phyloP scores from a whole-genome alignment of 2,888 invertebrate species.

The Leptopilina myrica region DNA sequence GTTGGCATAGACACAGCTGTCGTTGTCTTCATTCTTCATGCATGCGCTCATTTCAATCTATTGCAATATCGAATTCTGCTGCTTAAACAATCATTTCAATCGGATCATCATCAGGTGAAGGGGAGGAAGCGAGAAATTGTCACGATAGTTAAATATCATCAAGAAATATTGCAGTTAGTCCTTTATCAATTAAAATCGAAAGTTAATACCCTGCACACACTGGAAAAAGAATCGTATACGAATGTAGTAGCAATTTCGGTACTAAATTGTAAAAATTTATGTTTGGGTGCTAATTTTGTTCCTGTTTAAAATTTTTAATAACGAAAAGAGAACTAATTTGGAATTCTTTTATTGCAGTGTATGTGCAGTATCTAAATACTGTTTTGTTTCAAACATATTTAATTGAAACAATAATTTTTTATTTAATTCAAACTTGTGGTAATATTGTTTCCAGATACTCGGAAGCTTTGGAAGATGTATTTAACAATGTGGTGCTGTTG shows the following conservation, averaged over 20 bases:
- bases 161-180: not conserved
- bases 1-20: constrained; percentile 50
- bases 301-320: no score
- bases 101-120: not conserved
- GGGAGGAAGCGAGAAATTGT: not conserved
- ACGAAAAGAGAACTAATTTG: no score
- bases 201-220: no score
- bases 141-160: not conserved
- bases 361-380: no score
- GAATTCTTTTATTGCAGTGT: no score
- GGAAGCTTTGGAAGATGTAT: constrained; percentile 46
- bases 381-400: no score
- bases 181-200: no score
- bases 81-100: not conserved
- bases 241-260: no score
- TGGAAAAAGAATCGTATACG: no score
- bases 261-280: no score
- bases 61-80: not conserved
- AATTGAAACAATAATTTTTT: not conserved
- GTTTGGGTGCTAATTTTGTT: no score
- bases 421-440: no score
- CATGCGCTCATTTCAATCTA: constrained; percentile 46
- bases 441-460: not conserved
- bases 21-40: constrained; percentile 49
- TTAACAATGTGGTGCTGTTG: constrained; percentile 45